Evolutionary conservation across 2,888 invertebrate genomes (phyloP).

Genomic region (Metopia argyrocephala): DNA sequence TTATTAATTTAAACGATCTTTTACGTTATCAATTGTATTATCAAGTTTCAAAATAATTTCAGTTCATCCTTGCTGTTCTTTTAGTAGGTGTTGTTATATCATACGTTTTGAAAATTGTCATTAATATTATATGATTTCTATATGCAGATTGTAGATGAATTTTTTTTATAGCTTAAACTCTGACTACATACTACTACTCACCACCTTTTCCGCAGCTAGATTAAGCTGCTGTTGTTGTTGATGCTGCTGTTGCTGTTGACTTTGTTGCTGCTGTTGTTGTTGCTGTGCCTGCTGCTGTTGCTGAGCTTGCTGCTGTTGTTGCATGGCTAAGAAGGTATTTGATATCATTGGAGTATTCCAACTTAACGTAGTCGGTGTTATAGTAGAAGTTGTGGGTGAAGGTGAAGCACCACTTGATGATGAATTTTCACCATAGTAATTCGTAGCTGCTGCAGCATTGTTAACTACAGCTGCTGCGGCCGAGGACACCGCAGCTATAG

Average conservation of each 20-base stretch:
- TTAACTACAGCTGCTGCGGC: constrained; percentile 75
- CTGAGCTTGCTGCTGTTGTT: constrained; percentile 75
- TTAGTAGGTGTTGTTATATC: no score
- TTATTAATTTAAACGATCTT: no score
- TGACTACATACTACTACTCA: constrained; percentile 71
- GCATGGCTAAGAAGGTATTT: constrained; percentile 77
- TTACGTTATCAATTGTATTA: no score
- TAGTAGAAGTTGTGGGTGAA: constrained; percentile 76
- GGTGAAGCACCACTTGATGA: constrained; percentile 77
- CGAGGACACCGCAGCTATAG: constrained; percentile 73
- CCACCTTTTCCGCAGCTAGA: constrained; percentile 77
- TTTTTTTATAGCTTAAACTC: constrained; percentile 49
- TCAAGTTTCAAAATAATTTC: no score
- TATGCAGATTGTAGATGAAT: no score
- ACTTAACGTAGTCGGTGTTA: constrained; percentile 80
- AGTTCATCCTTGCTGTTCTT: no score
- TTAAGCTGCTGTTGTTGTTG: constrained; percentile 74
- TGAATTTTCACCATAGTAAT: constrained; percentile 77
- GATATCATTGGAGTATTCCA: constrained; percentile 84
- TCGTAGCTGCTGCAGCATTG: constrained; percentile 74
- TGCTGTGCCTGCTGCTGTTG: constrained; percentile 73
- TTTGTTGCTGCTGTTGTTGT: constrained; percentile 79
- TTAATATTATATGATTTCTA: background rate
- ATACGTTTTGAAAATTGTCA: background rate
- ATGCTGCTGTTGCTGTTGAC: constrained; percentile 72